Evolutionary conservation across 2,113 vertebrate species (phyloP).

Genomic region (Aix galericulata): DNA sequence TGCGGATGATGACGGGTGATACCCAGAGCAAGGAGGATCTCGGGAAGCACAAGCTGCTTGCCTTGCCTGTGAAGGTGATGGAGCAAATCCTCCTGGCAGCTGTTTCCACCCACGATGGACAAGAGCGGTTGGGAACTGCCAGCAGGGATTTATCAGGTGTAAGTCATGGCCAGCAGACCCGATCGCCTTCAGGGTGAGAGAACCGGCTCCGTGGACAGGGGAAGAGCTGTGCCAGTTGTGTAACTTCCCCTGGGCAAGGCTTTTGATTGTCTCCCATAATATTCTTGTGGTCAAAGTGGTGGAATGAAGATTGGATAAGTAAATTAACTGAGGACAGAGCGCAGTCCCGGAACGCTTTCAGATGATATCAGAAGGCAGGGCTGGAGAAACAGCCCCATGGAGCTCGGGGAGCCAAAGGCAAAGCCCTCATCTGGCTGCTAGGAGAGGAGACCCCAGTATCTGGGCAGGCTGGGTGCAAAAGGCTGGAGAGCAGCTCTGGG

Average conservation of each 20-base stretch:
- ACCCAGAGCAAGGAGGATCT: neutral
- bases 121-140: neutral
- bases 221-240: neutral
- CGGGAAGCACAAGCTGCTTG: neutral
- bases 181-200: neutral
- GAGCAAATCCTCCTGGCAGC: neutral
- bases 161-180: rapidly evolving
- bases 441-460: neutral
- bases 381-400: neutral
- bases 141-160: rapidly evolving
- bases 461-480: neutral
- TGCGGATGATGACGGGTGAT: no score
- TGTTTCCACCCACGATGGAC: neutral
- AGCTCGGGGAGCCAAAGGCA: neutral
- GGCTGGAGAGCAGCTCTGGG: neutral
- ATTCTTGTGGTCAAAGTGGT: neutral
- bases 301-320: neutral
- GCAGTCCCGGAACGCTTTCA: neutral
- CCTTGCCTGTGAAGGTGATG: neutral
- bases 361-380: neutral
- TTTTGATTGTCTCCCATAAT: neutral
- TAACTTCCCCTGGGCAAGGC: neutral
- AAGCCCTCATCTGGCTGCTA: neutral
- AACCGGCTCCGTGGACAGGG: rapidly evolving
- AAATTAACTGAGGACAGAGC: neutral